Base-by-base conservation (phyloP, 2,888 invertebrate species). In the Artemia sinica region DNA sequence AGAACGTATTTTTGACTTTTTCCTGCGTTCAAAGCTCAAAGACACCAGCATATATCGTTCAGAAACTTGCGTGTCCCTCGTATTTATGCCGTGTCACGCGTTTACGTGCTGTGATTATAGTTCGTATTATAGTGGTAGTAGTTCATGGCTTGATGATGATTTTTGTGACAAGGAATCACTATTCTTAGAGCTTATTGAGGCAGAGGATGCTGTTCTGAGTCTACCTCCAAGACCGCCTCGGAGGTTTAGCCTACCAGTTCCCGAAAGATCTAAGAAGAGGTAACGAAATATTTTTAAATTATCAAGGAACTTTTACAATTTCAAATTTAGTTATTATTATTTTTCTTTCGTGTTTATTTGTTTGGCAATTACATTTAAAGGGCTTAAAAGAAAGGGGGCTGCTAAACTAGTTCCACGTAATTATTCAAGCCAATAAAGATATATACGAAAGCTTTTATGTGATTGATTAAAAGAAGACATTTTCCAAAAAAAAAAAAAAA, bases 61-160 rank as follows among this genome's bases (percentile, higher is more conserved):
- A n/a, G 58, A 58, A 18, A 14, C 58, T n/a, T 58, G 58, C 10
- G 18, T 14, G n/a, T 58, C 58, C 18, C 14, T 58, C 8, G 58
- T 58, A 18, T 58, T 58, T 18, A 58, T 58, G 58, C 58, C 58
- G n/a, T 58, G 58, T 18, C 58, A 58, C 58, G 58, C 14, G 10
- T 58, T 58, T 18, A 18, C 58, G 8, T 58, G 58, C 58, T 58
- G 58, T 58, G 58, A 58, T n/a, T 58, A 18, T 10, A 18, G 58
- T 18, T 14, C 14, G 58, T 18, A n/a, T 1, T 58, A 58, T 18
- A 9, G 58, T 58, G 58, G 58, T 10, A 18, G 18, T n/a, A 18
- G 14, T n/a, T 18, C 14, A n/a, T 14, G 18, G 58, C 58, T 58
- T 18, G 11, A 58, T 1, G 10, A 58, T 10, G 58, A 14, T n/a